These are phyloP conservation scores for Glossophaga mutica DNA, from an alignment of 2,797 vertebrate genomes.

Conservation along the genomic window DNA sequence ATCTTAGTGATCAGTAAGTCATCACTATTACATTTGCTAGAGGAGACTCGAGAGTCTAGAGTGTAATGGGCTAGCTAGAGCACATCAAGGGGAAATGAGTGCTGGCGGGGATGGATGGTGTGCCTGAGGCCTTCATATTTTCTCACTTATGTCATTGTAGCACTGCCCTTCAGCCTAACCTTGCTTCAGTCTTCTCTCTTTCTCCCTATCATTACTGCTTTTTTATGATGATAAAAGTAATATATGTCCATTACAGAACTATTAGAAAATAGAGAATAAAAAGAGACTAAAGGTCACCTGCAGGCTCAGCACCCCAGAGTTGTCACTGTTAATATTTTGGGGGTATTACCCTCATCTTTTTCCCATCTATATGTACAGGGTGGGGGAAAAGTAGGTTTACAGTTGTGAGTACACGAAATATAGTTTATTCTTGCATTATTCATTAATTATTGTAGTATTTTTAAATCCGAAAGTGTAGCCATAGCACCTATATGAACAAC, in stretches of 20 bases:
- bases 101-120: neutral
- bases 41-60: constrained; percentile 13
- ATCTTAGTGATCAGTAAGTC: constrained; percentile 25
- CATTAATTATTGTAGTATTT: neutral
- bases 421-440: neutral
- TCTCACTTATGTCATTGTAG: neutral
- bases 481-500: neutral
- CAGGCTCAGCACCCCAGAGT: neutral
- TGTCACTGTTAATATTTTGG: neutral
- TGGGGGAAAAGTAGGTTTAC: neutral
- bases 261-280: neutral
- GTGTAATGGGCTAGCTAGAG: neutral
- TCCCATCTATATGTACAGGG: neutral
- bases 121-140: neutral
- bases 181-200: neutral
- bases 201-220: neutral
- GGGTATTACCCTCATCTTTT: neutral
- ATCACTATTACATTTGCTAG: constrained; percentile 21
- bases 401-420: neutral
- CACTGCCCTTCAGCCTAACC: neutral
- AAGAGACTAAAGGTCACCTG: neutral
- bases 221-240: constrained; percentile 1
- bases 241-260: neutral
- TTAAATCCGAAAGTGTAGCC: neutral
- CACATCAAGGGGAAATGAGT: neutral